phyloP scores from a whole-genome alignment of 2,888 invertebrate species.

The Tetheella fluctuosa region DNA sequence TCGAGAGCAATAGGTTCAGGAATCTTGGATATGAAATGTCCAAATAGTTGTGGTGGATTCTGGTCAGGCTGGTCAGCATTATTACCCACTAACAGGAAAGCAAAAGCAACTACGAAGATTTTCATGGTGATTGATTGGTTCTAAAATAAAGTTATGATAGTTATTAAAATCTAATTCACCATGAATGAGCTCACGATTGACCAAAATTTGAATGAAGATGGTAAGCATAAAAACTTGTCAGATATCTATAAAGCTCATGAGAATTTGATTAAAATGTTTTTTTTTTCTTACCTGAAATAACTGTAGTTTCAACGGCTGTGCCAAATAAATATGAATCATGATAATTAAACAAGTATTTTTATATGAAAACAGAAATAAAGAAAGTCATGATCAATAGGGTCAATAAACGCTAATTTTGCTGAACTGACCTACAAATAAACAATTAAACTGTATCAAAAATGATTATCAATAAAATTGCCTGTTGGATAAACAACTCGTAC shows the following conservation, averaged over 20 bases:
- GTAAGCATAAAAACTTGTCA: too few species aligned
- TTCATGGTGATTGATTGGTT: conserved; percentile 2
- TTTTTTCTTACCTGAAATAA: not conserved
- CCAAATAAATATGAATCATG: not conserved
- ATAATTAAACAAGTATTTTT: not conserved
- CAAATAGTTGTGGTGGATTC: not conserved
- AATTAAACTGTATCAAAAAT: not conserved
- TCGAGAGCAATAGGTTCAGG: not conserved
- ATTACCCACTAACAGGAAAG: not conserved
- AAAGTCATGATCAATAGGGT: not conserved
- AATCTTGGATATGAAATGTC: not conserved
- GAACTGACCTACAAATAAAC: not conserved
- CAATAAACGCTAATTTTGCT: not conserved
- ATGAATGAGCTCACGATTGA: too few species aligned
- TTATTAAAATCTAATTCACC: too few species aligned
- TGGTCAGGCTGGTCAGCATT: not conserved
- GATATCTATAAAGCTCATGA: too few species aligned
- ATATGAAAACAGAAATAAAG: not conserved
- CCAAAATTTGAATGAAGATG: too few species aligned
- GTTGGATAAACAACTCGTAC: not conserved
- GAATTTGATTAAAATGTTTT: not conserved
- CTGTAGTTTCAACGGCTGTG: not conserved
- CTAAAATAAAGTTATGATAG: not conserved
- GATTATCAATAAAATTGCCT: too few species aligned
- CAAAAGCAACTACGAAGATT: not conserved